Percentiles rank a stretch among this genome's conserved stretches.
phyloP scores from a whole-genome alignment of 2,888 invertebrate species.

The Morpho helenor region DNA sequence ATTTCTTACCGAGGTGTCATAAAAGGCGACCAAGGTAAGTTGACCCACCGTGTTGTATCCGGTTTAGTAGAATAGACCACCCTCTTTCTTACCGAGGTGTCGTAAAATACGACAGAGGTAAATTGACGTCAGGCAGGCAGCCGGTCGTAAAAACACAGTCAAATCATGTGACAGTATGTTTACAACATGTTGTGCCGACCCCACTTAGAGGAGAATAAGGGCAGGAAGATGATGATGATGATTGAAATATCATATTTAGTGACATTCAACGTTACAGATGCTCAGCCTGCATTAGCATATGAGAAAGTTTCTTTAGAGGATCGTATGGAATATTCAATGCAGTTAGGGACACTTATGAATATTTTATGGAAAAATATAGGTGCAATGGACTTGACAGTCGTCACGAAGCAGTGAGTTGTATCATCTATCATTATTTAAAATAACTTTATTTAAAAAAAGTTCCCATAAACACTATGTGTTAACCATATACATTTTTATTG shows the following conservation, averaged over 20 bases:
- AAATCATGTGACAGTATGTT: no score
- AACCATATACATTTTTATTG: conserved; percentile 22
- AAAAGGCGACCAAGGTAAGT: no score
- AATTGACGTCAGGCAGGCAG: no score
- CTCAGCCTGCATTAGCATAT: conserved; percentile 48
- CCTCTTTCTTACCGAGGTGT: no score
- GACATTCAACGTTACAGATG: conserved; percentile 37
- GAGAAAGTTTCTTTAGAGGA: conserved; percentile 73
- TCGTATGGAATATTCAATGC: conserved; percentile 64
- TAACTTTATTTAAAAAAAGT: conserved; percentile 3
- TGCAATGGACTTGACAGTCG: conserved; percentile 62
- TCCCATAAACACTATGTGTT: neutral
- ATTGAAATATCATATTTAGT: neutral
- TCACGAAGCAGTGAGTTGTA: conserved; percentile 64
- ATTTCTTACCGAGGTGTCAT: no score
- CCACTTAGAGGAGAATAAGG: no score
- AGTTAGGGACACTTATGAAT: conserved; percentile 70
- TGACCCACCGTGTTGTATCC: no score
- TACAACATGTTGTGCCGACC: no score
- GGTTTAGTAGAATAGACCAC: no score
- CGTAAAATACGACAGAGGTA: no score
- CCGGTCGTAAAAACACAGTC: no score
- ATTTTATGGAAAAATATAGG: conserved; percentile 81
- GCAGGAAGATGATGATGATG: no score
- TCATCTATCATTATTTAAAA: neutral